Conservation (phyloP, 1,140 invertebrate species). For the Drosophila varians region DNA sequence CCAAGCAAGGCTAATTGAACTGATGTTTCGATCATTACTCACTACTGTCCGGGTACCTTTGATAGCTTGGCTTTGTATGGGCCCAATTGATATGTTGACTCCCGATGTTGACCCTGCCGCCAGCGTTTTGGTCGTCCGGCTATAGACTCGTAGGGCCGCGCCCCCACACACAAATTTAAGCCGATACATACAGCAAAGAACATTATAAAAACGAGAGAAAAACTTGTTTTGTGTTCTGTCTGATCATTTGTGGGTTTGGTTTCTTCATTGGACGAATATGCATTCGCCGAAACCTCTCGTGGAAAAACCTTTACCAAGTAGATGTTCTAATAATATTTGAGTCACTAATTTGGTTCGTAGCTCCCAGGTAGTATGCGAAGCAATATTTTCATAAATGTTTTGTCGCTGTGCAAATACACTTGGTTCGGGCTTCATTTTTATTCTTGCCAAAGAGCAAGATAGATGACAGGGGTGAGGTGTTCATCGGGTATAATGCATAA, state of each 20-base stretch:
- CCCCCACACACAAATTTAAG: background rate
- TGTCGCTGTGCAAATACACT: conserved; percentile 7
- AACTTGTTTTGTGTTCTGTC: conserved; percentile 32
- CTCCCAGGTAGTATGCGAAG: background rate
- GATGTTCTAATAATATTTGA: background rate
- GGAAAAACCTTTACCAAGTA: too few species aligned
- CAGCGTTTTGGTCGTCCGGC: background rate
- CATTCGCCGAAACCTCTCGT: too few species aligned
- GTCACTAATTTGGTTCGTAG: too few species aligned
- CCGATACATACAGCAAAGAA: background rate
- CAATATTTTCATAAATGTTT: background rate
- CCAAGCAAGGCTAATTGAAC: conserved; percentile 39
- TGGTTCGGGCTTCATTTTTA: conserved; percentile 62
- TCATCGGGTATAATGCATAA: conserved; percentile 39
- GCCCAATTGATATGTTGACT: conserved; percentile 66
- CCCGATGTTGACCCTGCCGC: conserved; percentile 40
- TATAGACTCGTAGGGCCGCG: background rate
- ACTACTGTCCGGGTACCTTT: conserved; percentile 55
- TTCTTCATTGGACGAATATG: conserved; percentile 71
- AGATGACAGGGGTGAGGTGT: conserved; percentile 10
- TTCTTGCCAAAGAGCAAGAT: conserved; percentile 62
- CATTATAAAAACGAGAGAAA: conserved; percentile 20
- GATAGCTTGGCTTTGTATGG: conserved; percentile 68
- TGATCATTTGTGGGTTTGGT: conserved; percentile 33
- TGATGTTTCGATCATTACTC: conserved; percentile 16